phyloP scores from a whole-genome alignment of 2,797 vertebrate species.

The Echeneis naucrates region DNA sequence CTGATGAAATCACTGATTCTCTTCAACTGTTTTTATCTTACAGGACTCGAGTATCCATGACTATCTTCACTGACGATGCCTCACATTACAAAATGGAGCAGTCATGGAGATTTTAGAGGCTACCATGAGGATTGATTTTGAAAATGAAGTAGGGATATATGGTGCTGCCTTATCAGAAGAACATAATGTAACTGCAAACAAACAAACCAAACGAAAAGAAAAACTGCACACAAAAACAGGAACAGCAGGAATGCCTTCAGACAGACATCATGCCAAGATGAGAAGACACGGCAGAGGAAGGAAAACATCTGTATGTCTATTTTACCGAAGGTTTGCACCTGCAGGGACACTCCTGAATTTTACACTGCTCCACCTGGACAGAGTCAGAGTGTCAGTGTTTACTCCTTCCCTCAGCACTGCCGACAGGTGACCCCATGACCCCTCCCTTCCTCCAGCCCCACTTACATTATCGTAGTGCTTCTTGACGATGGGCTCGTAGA shows the following conservation, averaged over 20 bases:
- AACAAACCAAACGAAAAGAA: neutral
- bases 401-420: neutral
- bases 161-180: too few species aligned
- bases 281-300: slow-evolving; percentile 49
- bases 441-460: neutral
- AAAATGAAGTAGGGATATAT: too few species aligned
- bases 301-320: neutral
- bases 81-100: neutral
- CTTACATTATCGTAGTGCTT: slow-evolving; percentile 93
- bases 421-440: neutral
- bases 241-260: slow-evolving; percentile 1
- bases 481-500: slow-evolving; percentile 97
- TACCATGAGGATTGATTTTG: neutral
- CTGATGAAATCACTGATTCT: too few species aligned
- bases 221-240: neutral
- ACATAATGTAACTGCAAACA: slow-evolving; percentile 52
- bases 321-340: slow-evolving; percentile 88
- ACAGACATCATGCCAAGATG: slow-evolving; percentile 64
- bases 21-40: too few species aligned
- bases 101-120: neutral
- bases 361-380: slow-evolving; percentile 88
- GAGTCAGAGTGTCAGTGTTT: slow-evolving; percentile 35
- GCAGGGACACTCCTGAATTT: slow-evolving; percentile 88
- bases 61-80: neutral
- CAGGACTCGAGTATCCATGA: too few species aligned